Evolutionary conservation across 2,888 invertebrate species (phyloP).

Genomic region (Sipunculus nudus): DNA sequence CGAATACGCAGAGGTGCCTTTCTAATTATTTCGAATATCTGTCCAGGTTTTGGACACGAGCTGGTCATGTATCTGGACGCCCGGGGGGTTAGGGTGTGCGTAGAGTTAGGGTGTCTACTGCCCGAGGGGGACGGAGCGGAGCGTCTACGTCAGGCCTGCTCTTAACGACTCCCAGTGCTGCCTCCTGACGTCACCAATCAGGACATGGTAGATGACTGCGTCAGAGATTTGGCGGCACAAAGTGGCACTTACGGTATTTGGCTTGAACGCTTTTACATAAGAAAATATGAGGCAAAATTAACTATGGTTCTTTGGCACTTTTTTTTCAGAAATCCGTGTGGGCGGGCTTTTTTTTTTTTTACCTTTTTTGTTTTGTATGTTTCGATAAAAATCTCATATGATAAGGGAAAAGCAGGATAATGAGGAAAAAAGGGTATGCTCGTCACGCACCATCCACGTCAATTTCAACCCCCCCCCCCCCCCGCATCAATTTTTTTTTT

Average conservation of each 20-base stretch:
- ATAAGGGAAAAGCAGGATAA: no score
- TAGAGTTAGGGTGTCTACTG: constrained; percentile 48
- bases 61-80: constrained; percentile 45
- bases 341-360: no score
- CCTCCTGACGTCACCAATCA: constrained; percentile 76
- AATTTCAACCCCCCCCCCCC: no score
- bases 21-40: not conserved
- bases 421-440: no score
- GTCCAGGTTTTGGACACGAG: constrained; percentile 60
- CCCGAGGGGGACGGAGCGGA: constrained; percentile 46
- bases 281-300: no score
- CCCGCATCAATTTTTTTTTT: no score
- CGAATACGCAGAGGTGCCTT: no score
- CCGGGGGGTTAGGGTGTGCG: constrained; percentile 49
- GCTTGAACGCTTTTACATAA: not conserved
- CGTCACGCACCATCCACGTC: no score
- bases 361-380: no score
- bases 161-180: constrained; percentile 72
- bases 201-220: constrained; percentile 79
- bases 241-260: constrained; percentile 21
- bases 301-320: no score
- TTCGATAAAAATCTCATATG: no score
- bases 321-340: no score
- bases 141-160: constrained; percentile 30
- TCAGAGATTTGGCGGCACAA: constrained; percentile 70